Conservation (phyloP, 2,797 vertebrate species). For the Hypotaenidia okinawae region DNA sequence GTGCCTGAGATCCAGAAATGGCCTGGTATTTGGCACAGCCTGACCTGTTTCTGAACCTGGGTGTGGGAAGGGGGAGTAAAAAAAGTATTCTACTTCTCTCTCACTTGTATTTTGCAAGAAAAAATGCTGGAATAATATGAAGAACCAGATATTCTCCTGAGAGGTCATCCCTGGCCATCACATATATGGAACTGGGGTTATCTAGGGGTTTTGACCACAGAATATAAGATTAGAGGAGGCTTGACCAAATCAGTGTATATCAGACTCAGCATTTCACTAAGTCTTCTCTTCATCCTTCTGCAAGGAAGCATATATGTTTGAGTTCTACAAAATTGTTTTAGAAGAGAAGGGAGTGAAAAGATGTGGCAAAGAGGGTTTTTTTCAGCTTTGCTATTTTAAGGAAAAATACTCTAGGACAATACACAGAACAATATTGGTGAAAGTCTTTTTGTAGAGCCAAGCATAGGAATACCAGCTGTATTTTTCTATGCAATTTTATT, state of each 20-base stretch:
- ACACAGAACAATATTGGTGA: neutral
- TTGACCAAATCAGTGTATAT: neutral
- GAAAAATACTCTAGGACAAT: neutral
- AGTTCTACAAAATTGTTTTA: neutral
- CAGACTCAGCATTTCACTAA: neutral
- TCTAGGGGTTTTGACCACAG: neutral
- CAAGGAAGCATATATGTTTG: neutral
- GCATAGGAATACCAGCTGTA: neutral
- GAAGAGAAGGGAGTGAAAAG: neutral
- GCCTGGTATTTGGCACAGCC: neutral
- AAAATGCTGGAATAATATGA: neutral
- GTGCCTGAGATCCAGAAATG: neutral
- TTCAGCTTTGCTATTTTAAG: neutral
- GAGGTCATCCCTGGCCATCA: neutral
- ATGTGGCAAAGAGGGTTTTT: neutral
- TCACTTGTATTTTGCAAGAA: neutral
- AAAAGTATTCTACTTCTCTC: neutral
- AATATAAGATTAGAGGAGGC: neutral
- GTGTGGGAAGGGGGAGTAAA: too few relatives aligned
- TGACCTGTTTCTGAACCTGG: neutral
- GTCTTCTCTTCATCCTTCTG: neutral
- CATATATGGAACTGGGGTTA: neutral
- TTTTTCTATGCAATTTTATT: neutral
- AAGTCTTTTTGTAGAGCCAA: neutral
- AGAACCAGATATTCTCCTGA: neutral